These are phyloP conservation scores for Epinephelus lanceolatus DNA, from an alignment of 2,113 vertebrate species.

Conservation along the genomic window DNA sequence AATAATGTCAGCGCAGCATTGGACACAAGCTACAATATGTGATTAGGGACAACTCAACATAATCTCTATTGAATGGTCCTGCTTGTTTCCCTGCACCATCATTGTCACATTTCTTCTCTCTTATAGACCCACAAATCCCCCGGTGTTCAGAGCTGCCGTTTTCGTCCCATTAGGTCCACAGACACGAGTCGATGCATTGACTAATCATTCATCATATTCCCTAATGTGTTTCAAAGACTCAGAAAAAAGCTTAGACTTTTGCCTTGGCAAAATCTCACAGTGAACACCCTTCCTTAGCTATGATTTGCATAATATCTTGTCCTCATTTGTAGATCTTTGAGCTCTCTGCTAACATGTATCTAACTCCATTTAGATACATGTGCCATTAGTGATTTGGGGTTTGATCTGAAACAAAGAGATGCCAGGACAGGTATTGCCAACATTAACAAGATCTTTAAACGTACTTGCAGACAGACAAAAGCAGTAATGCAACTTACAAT, in stretches of 20 bases:
- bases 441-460: not conserved
- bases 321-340: not conserved
- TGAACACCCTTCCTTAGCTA: not conserved
- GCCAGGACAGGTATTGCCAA: not conserved
- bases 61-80: constrained; percentile 48
- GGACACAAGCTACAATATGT: constrained; percentile 38
- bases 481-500: not conserved
- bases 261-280: not conserved
- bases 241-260: not conserved
- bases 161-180: constrained; percentile 9
- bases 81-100: constrained; percentile 21
- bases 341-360: too few relatives aligned
- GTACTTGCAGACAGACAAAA: not conserved
- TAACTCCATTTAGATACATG: not conserved
- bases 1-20: constrained; percentile 34
- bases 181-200: not conserved
- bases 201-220: constrained; percentile 28
- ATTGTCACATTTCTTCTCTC: constrained; percentile 40
- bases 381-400: not conserved
- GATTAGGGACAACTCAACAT: constrained; percentile 40
- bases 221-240: constrained; percentile 28
- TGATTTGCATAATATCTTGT: not conserved
- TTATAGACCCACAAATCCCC: constrained; percentile 41
- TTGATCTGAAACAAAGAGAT: not conserved
- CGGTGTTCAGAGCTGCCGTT: constrained; percentile 23